These are phyloP conservation scores for Cynoglossus semilaevis DNA, from an alignment of 2,113 vertebrate species.

Conservation along the genomic window DNA sequence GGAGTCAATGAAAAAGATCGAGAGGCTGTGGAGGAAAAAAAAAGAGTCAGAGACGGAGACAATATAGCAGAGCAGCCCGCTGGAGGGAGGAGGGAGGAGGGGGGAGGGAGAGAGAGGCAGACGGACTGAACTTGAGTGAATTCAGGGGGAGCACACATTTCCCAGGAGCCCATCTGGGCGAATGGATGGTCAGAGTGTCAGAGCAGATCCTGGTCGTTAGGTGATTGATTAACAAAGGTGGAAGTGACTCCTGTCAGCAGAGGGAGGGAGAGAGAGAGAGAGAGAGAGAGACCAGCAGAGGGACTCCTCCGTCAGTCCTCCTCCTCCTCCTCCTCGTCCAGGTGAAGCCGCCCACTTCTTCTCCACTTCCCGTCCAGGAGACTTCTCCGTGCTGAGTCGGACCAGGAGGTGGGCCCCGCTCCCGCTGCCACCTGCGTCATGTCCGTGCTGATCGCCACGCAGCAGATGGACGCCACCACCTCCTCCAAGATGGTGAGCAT, in stretches of 20 bases:
- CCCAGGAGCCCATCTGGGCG: constrained; percentile 35
- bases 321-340: constrained; percentile 46
- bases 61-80: constrained; percentile 14
- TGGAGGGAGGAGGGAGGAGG: neutral
- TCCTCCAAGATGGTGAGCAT: constrained; percentile 73
- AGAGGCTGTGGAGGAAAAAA: constrained; percentile 43
- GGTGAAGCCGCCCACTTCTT: constrained; percentile 32
- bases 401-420: too few relatives aligned
- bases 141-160: constrained; percentile 38
- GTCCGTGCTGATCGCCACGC: constrained; percentile 72
- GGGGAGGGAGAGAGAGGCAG: constrained; percentile 5
- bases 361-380: constrained; percentile 37
- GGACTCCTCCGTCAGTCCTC: constrained; percentile 39
- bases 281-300: neutral
- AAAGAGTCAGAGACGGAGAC: constrained; percentile 49
- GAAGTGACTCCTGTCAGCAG: constrained; percentile 31
- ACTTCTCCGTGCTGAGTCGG: constrained; percentile 24
- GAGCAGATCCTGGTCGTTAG: constrained; percentile 33
- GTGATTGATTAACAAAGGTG: constrained; percentile 63
- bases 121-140: constrained; percentile 17
- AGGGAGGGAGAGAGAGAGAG: neutral
- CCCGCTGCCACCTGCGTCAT: constrained; percentile 38
- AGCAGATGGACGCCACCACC: constrained; percentile 61
- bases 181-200: constrained; percentile 47
- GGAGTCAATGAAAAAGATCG: constrained; percentile 43